phyloP scores from a whole-genome alignment of 64 coral and sea anemone species.

The Platygyra sinensis region DNA sequence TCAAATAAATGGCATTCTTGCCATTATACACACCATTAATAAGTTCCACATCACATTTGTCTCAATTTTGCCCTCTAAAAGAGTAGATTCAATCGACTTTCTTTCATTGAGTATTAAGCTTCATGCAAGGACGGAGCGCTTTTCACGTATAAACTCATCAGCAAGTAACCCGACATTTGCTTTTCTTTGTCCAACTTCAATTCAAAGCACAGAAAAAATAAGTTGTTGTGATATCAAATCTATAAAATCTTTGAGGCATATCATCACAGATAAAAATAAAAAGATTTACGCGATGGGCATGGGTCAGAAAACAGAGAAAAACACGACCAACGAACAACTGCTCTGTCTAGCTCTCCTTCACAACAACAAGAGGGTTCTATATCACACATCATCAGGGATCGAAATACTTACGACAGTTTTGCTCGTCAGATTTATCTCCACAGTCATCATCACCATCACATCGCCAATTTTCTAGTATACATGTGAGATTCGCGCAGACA shows the following conservation, averaged over 20 bases:
- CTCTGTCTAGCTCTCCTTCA: not conserved
- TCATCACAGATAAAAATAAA: not conserved
- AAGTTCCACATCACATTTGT: not conserved
- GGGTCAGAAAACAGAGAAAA: not conserved
- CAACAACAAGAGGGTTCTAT: not conserved
- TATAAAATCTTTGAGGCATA: not conserved
- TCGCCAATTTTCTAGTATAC: constrained; percentile 65
- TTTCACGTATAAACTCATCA: not conserved
- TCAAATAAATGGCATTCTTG: not conserved
- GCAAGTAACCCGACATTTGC: not conserved
- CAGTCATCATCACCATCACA: constrained; percentile 80
- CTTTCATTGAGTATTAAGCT: not conserved
- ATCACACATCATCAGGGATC: constrained; percentile 13
- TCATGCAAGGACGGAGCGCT: not conserved
- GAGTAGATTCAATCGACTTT: not conserved
- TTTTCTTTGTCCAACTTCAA: not conserved
- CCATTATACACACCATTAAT: not conserved
- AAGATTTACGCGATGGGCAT: not conserved
- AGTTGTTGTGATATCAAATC: not conserved
- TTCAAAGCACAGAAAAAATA: not conserved
- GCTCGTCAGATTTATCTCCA: constrained; percentile 67
- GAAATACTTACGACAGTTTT: constrained; percentile 72
- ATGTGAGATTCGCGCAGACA: constrained; percentile 63
- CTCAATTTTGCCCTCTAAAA: not conserved
- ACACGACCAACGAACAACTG: not conserved